Conservation (phyloP, 1,140 invertebrate species). For the Drosophila bifasciata region DNA sequence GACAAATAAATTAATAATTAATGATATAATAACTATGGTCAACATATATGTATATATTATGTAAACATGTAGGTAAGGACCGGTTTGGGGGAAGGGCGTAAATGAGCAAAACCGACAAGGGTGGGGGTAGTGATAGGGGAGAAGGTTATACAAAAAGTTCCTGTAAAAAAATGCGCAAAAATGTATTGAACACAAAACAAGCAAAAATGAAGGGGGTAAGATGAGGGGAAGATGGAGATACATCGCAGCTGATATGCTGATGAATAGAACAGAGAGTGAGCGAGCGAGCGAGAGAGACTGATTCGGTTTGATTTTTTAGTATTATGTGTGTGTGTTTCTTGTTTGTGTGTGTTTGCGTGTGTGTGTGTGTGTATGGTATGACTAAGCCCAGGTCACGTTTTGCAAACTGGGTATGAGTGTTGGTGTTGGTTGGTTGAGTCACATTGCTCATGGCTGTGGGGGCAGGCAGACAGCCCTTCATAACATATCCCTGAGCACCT, state of each 20-base stretch:
- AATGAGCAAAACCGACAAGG: slow-evolving; percentile 56
- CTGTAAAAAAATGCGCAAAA: slow-evolving; percentile 48
- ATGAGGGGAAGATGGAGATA: slow-evolving; percentile 7
- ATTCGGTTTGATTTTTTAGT: slow-evolving; percentile 30
- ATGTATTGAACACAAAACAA: slow-evolving; percentile 52
- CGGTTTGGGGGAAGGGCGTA: slow-evolving; percentile 3
- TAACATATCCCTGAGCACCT: slow-evolving; percentile 95
- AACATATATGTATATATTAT: slow-evolving; percentile 63
- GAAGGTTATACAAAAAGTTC: slow-evolving; percentile 32
- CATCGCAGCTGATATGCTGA: slow-evolving; percentile 23
- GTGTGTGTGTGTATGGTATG: slow-evolving; percentile 22
- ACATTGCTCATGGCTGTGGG: slow-evolving; percentile 12
- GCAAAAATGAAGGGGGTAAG: slow-evolving; percentile 13
- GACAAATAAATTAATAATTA: slow-evolving; percentile 81
- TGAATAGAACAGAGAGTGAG: slow-evolving; percentile 26
- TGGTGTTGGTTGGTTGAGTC: slow-evolving; percentile 39
- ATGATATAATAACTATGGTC: slow-evolving; percentile 79
- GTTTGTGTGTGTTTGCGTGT: slow-evolving; percentile 21
- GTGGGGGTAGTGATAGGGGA: neutral
- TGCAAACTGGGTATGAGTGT: slow-evolving; percentile 22
- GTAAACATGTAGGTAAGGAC: slow-evolving; percentile 26
- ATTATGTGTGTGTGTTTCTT: slow-evolving; percentile 11
- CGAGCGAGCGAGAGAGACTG: slow-evolving; percentile 9
- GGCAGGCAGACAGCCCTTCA: slow-evolving; percentile 84
- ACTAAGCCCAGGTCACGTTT: slow-evolving; percentile 17